Percentiles rank a stretch among this genome's conserved stretches.
Conservation (phyloP, 2,113 vertebrate species). For the Pionites leucogaster region DNA sequence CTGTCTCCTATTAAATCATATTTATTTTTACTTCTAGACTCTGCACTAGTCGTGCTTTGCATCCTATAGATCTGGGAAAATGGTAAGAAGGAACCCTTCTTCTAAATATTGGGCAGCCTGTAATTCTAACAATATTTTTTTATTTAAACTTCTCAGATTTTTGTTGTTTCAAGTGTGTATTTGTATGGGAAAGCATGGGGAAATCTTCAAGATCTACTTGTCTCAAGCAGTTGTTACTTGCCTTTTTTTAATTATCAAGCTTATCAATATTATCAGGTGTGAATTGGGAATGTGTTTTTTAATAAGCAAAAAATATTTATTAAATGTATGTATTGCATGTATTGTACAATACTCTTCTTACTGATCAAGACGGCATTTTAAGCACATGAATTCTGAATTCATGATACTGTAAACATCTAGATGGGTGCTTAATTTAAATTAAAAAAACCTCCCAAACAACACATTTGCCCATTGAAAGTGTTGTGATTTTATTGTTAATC, state of each 20-base stretch:
- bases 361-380: not conserved
- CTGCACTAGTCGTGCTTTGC: not conserved
- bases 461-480: not conserved
- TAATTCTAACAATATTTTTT: not conserved
- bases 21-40: not conserved
- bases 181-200: not conserved
- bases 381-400: not conserved
- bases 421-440: not conserved
- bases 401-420: not conserved
- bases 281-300: not conserved
- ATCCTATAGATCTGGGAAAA: not conserved
- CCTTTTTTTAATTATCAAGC: not conserved
- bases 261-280: not conserved
- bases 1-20: not conserved
- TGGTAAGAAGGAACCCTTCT: not conserved
- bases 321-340: not conserved
- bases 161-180: not conserved
- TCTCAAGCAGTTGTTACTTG: not conserved
- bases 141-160: not conserved
- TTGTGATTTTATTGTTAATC: not conserved
- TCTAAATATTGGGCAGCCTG: not conserved
- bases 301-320: not conserved
- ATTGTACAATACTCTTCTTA: not conserved
- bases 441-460: not conserved
- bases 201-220: not conserved